Evolutionary conservation across 2,113 vertebrate genomes (phyloP), one percentile per base, ranked within the genome.

Genomic region (Gopherus flavomarginatus): DNA sequence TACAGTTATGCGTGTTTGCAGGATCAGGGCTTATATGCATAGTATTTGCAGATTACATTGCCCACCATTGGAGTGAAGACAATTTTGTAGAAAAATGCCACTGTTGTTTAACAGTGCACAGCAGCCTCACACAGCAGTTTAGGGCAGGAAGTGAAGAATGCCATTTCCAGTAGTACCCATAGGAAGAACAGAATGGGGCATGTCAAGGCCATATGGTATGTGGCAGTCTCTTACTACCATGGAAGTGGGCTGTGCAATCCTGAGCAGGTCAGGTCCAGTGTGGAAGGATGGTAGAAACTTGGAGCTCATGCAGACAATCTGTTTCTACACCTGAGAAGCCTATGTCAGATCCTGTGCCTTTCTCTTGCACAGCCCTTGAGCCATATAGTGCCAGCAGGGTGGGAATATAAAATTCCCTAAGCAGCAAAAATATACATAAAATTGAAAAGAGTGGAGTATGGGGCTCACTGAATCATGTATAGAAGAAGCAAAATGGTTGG

Each of bases 281-380:
- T 69, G 35, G 16, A 69, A 69, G 62, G 6, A 69, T 9, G 62
- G 35, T 35, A n/a, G 65, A 69, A 69, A 69, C 7, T n/a, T 69
- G 35, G 35, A 69, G 35, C 35, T n/a, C 62, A 19, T 17, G 31
- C 11, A n/a, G 65, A 31, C 27, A 59, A 38, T 22, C 50, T 26
- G 29, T n/a, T 27, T 47, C 29, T 19, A 21, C 26, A 29, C n/a
- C 31, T 82, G 50, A 81, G n/a, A 56, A 53, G 52, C 35, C 65
- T 21, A 50, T 26, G 38, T 35, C 49, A 44, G 47, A 83, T 62
- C 49, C 29, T 53, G 59, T 47, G 27, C 83, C 52, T 77, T 29
- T 92, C 42, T 44, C 29, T 84, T 90, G 31, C 56, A 85, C 81
- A 94, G 89, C 91, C 80, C 96, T 98, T 96, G 94, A 94, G 95